These are phyloP conservation scores for Tangachromis dhanisi DNA, from an alignment of 2,113 vertebrate species.

Conservation along the genomic window DNA sequence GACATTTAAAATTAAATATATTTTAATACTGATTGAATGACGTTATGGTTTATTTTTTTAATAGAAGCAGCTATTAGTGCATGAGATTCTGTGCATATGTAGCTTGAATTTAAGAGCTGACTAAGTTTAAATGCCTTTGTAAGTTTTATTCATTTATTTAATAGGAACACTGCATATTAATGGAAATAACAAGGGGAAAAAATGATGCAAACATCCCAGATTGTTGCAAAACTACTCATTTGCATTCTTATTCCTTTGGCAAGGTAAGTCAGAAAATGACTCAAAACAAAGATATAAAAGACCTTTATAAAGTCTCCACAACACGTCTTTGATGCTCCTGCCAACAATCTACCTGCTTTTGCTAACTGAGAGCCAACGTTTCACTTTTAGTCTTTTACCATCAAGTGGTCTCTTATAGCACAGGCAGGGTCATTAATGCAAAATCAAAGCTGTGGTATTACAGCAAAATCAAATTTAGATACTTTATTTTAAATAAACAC, in stretches of 20 bases:
- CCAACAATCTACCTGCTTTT: not conserved
- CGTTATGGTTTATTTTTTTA: not conserved
- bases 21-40: not conserved
- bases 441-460: not conserved
- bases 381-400: not conserved
- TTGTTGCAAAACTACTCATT: not conserved
- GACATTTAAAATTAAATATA: constrained; percentile 12
- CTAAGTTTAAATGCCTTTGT: not conserved
- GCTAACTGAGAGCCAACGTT: not conserved
- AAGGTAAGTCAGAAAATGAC: not conserved
- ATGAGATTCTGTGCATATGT: not conserved
- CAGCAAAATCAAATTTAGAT: not conserved
- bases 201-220: not conserved
- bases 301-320: not conserved
- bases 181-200: not conserved
- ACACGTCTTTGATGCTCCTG: not conserved
- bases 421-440: not conserved
- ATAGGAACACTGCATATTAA: not conserved
- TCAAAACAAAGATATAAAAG: not conserved
- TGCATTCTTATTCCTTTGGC: not conserved
- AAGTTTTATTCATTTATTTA: not conserved
- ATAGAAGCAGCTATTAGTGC: not conserved
- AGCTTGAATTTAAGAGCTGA: not conserved
- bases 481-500: not conserved
- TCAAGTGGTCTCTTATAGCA: not conserved